These are phyloP conservation scores for Stictonetta naevosa DNA, from an alignment of 2,113 vertebrate species.

Conservation along the genomic window DNA sequence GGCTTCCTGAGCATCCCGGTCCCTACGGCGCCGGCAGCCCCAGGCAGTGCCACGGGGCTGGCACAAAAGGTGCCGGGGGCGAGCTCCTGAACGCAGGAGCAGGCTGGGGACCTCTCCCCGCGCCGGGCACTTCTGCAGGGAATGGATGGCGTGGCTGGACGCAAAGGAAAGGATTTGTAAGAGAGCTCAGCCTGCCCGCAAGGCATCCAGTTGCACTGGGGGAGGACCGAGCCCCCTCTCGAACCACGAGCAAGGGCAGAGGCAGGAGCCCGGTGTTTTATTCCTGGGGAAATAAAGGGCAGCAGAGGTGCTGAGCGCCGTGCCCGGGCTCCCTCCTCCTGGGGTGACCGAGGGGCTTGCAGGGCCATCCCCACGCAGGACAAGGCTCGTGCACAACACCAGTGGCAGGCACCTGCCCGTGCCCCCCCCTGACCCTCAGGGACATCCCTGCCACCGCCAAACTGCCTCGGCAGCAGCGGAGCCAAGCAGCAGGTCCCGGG, in stretches of 20 bases:
- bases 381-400: fast-evolving
- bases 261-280: too few species aligned
- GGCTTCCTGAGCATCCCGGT: not conserved
- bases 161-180: not conserved
- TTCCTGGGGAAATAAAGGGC: too few species aligned
- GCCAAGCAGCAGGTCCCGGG: fast-evolving
- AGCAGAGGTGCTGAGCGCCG: too few species aligned
- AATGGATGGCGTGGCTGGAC: not conserved
- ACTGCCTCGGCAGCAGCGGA: not conserved
- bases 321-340: too few species aligned
- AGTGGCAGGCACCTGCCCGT: fast-evolving
- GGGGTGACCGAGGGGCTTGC: too few species aligned
- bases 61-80: not conserved
- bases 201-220: not conserved
- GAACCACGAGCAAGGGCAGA: not conserved
- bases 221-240: not conserved
- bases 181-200: not conserved
- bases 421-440: fast-evolving
- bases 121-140: not conserved
- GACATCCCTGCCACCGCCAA: not conserved
- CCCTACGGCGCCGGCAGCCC: fast-evolving
- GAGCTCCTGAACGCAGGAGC: fast-evolving
- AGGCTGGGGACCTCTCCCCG: not conserved
- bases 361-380: too few species aligned
- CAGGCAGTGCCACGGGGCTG: fast-evolving